Base-by-base conservation (phyloP, 2,797 vertebrate genomes). In the Trematomus bernacchii region DNA sequence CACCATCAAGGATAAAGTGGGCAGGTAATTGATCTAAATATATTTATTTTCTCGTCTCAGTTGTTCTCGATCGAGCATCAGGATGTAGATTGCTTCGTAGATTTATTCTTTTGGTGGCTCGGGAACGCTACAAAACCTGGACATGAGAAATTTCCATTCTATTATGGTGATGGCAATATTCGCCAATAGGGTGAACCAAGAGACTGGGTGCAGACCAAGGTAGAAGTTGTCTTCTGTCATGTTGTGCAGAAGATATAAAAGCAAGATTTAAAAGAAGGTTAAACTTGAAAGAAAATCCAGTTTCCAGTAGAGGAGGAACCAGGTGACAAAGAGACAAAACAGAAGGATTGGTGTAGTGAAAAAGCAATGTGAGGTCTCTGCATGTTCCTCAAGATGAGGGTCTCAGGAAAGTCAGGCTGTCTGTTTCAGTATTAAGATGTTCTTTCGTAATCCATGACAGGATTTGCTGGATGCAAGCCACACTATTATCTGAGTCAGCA, bases 131-230 rank as follows among this genome's bases (percentile, higher is more conserved):
- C 46, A 23, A 21, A 79, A 76, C 58, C 80, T 85, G 18, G 65
- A 3, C 21, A 78, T 0, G 4, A 95, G 70, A 67, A 92, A 95
- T 0, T 68, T 54, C 94, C 94, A 95, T 66, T 95, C 92, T 0
- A 94, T 61, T 12, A 93, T 16, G 4, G 84, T 84, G 30, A 94
- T 0, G 30, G 65, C 0, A 1, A 90, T 13, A 61, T 93, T 94
- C 0, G 77, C 65, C 6, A 92, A 19, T 13, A 94, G 48, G 33
- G 93, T 94, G 57, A 91, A 82, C 71, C 92, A 91, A 50, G 93
- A 84, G n/a, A 93, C 52, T 0, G 93, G 93, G 52, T 95, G 95
- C 53, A 95, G 0, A 18, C 92, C 93, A 0, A 2, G 91, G 80
- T 84, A 93, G 67, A 92, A 89, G 50, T 0, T 3, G 0, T 80